Percentiles rank a stretch among this genome's conserved stretches.
Conservation (phyloP, 2,888 invertebrate species). For the Chymomyza caudatula region DNA sequence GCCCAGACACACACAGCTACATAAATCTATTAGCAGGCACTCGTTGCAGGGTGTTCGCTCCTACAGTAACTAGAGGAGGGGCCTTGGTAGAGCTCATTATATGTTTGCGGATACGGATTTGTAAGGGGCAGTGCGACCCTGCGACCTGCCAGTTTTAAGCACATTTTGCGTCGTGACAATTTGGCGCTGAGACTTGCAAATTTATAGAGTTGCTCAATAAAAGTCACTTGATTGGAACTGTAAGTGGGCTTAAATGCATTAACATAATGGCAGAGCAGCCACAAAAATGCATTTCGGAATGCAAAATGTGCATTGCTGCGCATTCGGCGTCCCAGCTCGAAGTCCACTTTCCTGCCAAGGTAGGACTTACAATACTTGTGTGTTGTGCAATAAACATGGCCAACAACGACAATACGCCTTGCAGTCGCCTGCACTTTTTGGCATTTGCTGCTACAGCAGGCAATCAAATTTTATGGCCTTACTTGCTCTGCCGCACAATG, state of each 20-base stretch:
- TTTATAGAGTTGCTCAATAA: slow-evolving; percentile 45
- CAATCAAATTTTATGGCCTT: slow-evolving; percentile 68
- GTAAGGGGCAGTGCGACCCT: not conserved
- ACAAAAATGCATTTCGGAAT: too few relatives aligned
- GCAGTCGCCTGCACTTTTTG: not conserved
- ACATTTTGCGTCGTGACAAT: too few relatives aligned
- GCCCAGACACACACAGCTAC: slow-evolving; percentile 40
- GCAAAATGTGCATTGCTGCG: not conserved
- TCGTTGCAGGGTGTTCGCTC: not conserved
- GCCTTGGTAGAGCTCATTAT: slow-evolving; percentile 56
- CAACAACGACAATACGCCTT: not conserved
- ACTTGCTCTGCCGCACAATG: slow-evolving; percentile 35
- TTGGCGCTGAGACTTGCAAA: not conserved
- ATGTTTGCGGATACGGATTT: slow-evolving; percentile 53
- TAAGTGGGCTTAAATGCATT: slow-evolving; percentile 65
- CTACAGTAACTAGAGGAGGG: not conserved
- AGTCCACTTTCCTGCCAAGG: not conserved
- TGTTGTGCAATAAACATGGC: not conserved
- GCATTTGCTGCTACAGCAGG: slow-evolving; percentile 30
- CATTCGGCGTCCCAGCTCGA: not conserved
- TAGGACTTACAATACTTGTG: not conserved
- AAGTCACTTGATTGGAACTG: slow-evolving; percentile 69
- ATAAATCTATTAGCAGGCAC: slow-evolving; percentile 68
- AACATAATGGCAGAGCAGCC: slow-evolving; percentile 1
- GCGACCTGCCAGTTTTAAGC: not conserved